Evolutionary conservation across 2,888 invertebrate species (phyloP), one percentile per base, ranked within the genome.

Genomic region (Trachelus stipa): DNA sequence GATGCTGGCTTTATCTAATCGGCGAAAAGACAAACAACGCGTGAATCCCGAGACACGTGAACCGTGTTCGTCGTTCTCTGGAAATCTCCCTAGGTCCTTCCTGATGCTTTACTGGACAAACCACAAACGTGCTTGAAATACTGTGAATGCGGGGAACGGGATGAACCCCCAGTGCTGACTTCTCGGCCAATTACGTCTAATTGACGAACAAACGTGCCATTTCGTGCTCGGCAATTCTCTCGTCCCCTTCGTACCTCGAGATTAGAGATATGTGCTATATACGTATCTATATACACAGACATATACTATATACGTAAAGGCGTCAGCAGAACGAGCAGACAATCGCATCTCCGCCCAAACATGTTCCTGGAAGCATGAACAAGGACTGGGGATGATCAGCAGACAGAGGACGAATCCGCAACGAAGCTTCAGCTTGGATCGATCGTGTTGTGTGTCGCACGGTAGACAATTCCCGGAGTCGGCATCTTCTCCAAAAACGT

Each of bases 191-290:
- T 85, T 79, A 81, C 81, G 79, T 79, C 79, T 85, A 85, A 85
- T 85, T 84, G 86, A 83, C 84, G 82, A 76, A 79, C 80, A 83
- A 82, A 85, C 81, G 83, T 81, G 85, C 85, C 86, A 86, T 85
- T 71, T 34, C 34, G 71, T 34, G 30, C 71, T 71, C 71, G 71
- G 71, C 71, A 71, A 31, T 71, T 71, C 33, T 34, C 71, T 34
- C 71, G 31, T 34, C 71, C 71, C 71, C 23, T 34, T 71, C 71
- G 56, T 56, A 23, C 23, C 56, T 9, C 56, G 56, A 56, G 56
- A 56, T 56, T 56, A 56, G 56, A 56, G 56, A 56, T 56, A 56
- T 56, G 56, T 56, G 56, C 23, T 56, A 56, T 23, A 56, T 56
- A 56, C 9, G 23, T 56, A 56, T 4, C 12, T 56, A 56, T 56